Base-by-base conservation (phyloP, 2,113 vertebrate genomes). In the Labrus mixtus region DNA sequence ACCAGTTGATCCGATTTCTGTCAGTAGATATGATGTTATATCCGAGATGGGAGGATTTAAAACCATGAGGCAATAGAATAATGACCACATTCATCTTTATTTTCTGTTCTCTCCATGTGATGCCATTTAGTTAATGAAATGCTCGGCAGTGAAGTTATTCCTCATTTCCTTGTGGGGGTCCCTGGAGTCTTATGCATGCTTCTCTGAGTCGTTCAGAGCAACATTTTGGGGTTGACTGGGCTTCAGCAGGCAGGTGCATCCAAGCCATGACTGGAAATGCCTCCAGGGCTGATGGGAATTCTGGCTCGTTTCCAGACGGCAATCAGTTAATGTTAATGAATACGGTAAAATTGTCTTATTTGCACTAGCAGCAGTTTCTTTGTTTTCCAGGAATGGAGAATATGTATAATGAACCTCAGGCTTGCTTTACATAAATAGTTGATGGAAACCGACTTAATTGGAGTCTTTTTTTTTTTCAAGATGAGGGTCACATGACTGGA, bases 311-410 rank as follows among this genome's bases (percentile, higher is more conserved):
- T 79, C 87, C 87, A 90, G 61, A 1, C 64, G 46, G 51, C 72
- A 71, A 76, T 90, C 88, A 79, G 79, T 84, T 90, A 70, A 87
- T 67, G 74, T 57, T 78, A 71, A 89, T 82, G 81, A 87, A 82
- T 69, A 25, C 54, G 20, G 74, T 67, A 46, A 84, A 88, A 75
- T 8, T 6, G 67, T 59, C 23, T 71, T 73, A 53, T 78, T 84
- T 79, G 80, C 45, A 63, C 9, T 1, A 39, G 75, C 22, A 64
- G 76, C 50, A 29, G 59, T 58, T 74, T 78, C 39, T 33, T 63
- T 82, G 78, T 89, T 80, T 86, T 78, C 56, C 59, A 73, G 61
- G 39, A 75, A 80, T 57, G 13, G 58, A 73, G 63, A 82, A 79
- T 68, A 17, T 55, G 43, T 13, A 57, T 75, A 72, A 62, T 67